phyloP scores from a whole-genome alignment of 2,797 vertebrate genomes.

The Delichon dasypus region DNA sequence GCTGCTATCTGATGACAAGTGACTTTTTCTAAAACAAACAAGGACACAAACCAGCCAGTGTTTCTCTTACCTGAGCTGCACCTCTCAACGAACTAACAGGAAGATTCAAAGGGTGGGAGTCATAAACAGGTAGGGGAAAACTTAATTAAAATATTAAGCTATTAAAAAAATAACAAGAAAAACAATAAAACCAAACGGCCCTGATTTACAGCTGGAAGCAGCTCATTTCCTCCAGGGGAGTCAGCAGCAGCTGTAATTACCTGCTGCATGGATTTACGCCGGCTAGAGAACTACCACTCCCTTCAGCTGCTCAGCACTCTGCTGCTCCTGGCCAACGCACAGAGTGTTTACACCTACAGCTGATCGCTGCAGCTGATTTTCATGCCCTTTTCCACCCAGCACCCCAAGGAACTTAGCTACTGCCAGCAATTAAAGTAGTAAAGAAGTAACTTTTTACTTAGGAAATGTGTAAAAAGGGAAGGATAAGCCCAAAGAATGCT shows the following conservation, averaged over 20 bases:
- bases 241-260: conserved; percentile 12
- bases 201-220: conserved; percentile 51
- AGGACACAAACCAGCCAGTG: background rate
- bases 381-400: background rate
- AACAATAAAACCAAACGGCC: conserved; percentile 20
- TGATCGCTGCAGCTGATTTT: background rate
- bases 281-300: background rate
- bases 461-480: background rate
- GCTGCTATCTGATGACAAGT: background rate
- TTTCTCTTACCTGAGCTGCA: background rate
- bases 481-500: background rate
- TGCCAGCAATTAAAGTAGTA: background rate
- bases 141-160: conserved; percentile 31
- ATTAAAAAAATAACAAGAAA: conserved; percentile 36
- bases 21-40: background rate
- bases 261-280: background rate
- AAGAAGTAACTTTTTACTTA: background rate
- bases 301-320: background rate
- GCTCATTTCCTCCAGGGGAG: conserved; percentile 26
- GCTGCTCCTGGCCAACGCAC: background rate
- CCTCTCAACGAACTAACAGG: background rate
- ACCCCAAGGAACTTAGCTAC: background rate
- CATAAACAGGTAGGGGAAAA: background rate
- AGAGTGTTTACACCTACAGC: background rate
- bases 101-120: background rate